Evolutionary conservation across 2,888 invertebrate genomes (phyloP).

Genomic region (Zygaena filipendulae): DNA sequence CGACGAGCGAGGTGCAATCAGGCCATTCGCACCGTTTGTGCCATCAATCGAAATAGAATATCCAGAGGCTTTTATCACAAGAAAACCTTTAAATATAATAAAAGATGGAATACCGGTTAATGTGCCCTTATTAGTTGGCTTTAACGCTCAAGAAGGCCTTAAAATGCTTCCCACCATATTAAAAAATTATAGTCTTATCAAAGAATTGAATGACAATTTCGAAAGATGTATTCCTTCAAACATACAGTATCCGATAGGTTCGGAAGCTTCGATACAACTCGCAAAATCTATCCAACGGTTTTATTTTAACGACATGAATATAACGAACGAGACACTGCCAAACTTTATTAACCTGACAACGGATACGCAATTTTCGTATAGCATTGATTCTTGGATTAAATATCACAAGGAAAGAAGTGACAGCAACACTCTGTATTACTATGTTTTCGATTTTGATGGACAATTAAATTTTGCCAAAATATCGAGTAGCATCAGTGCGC

Average conservation of each 20-base stretch:
- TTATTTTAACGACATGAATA: constrained; percentile 20
- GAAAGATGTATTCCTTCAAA: constrained; percentile 23
- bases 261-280: constrained; percentile 16
- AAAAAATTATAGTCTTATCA: constrained; percentile 10
- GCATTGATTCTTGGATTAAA: constrained; percentile 15
- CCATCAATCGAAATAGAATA: constrained; percentile 36
- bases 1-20: constrained; percentile 16
- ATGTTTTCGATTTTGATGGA: constrained; percentile 18
- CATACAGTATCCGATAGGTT: constrained; percentile 21
- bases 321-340: constrained; percentile 14
- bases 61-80: constrained; percentile 27
- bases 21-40: constrained; percentile 25
- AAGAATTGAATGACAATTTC: constrained; percentile 20
- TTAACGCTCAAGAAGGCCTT: constrained; percentile 36
- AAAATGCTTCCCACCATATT: constrained; percentile 15
- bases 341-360: constrained; percentile 18
- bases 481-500: constrained; percentile 7
- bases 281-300: constrained; percentile 19
- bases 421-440: constrained; percentile 16
- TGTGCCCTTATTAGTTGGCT: constrained; percentile 36
- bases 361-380: constrained; percentile 18
- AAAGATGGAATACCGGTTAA: constrained; percentile 28
- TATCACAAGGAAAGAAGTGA: constrained; percentile 8
- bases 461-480: constrained; percentile 16
- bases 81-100: constrained; percentile 29